Conservation (phyloP, 2,797 vertebrate species). For the Eospalax fontanierii region DNA sequence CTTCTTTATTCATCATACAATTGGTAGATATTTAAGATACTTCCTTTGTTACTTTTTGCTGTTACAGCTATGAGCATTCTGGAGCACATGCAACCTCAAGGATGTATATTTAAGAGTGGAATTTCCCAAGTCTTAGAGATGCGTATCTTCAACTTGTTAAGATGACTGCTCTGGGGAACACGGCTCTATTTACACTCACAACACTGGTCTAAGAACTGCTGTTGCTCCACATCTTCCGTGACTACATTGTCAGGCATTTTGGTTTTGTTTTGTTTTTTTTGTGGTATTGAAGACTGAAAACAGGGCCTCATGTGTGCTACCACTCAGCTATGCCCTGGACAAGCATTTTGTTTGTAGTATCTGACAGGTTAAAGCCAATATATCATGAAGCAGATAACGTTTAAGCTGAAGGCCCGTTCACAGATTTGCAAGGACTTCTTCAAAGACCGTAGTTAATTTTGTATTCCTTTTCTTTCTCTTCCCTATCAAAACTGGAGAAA, state of each 20-base stretch:
- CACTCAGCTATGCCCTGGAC: background rate
- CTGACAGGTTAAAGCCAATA: conserved; percentile 14
- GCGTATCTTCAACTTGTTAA: background rate
- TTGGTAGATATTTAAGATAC: background rate
- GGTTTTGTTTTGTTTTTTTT: background rate
- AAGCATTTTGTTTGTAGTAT: background rate
- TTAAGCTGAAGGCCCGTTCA: background rate
- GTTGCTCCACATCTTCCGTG: background rate
- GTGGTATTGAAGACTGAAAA: background rate
- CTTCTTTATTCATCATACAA: background rate
- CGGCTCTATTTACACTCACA: background rate
- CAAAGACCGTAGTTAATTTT: background rate
- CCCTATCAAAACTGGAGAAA: background rate
- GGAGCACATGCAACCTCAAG: background rate
- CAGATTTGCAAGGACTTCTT: background rate
- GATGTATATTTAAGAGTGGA: background rate
- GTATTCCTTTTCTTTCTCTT: background rate
- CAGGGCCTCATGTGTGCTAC: background rate
- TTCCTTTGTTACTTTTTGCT: background rate
- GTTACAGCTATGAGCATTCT: background rate
- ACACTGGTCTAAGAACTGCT: background rate
- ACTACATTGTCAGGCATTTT: background rate
- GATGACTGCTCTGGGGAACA: background rate
- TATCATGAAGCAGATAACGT: conserved; percentile 6
- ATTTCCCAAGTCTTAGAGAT: background rate